phyloP scores from a whole-genome alignment of 2,888 invertebrate genomes.

The Drosophila mettleri region DNA sequence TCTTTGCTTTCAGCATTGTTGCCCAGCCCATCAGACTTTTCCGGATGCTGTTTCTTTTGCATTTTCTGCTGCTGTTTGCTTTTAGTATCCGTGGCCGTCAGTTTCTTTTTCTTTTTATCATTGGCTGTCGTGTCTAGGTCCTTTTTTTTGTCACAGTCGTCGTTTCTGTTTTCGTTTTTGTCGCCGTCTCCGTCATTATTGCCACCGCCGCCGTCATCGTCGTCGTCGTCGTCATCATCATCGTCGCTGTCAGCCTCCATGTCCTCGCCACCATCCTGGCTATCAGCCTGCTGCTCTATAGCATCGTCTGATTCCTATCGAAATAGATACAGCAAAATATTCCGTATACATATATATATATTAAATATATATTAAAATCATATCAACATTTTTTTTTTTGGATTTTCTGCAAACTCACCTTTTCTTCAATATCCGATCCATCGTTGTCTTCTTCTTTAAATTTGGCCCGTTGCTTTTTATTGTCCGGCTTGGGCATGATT shows the following conservation, averaged over 20 bases:
- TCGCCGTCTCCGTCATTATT: not conserved
- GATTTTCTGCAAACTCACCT: constrained; percentile 6
- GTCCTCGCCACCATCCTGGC: constrained; percentile 3
- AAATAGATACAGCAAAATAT: not conserved
- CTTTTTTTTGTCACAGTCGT: not conserved
- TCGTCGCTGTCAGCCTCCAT: constrained; percentile 13
- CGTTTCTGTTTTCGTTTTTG: not conserved
- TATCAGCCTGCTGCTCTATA: constrained; percentile 1
- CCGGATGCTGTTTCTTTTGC: not conserved
- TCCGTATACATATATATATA: not conserved
- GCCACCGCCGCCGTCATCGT: not conserved
- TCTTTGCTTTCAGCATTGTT: constrained; percentile 12
- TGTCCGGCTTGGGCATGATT: constrained; percentile 26
- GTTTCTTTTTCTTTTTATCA: not conserved
- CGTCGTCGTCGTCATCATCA: not conserved
- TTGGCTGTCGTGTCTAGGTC: not conserved
- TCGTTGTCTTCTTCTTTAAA: constrained; percentile 14
- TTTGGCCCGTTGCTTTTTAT: constrained; percentile 3
- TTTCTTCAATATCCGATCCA: constrained; percentile 22
- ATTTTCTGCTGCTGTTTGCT: not conserved
- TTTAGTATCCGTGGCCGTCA: not conserved
- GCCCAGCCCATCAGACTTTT: not conserved
- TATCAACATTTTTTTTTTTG: not conserved
- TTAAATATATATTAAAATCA: not conserved
- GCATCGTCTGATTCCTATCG: constrained; percentile 7